Conservation (phyloP, 2,113 vertebrate genomes). For the Otolemur garnettii region DNA sequence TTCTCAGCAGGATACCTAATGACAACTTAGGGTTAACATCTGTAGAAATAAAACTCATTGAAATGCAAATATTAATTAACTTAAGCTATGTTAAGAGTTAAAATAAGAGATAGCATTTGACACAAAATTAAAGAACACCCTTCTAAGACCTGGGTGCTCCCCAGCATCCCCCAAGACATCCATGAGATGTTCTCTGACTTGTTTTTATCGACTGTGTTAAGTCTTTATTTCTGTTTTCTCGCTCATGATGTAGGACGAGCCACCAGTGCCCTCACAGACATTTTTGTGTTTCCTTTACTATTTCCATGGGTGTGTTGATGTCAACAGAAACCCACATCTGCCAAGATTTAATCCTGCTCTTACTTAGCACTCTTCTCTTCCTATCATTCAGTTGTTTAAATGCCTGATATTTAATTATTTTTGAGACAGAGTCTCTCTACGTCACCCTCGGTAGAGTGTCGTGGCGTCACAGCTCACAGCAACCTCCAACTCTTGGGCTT, state of each 20-base stretch:
- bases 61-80: background rate
- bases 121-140: background rate
- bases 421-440: too few species aligned
- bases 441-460: too few species aligned
- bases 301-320: background rate
- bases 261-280: background rate
- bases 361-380: background rate
- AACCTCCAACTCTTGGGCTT: too few species aligned
- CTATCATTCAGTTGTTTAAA: background rate
- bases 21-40: slow-evolving; percentile 29
- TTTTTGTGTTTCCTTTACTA: background rate
- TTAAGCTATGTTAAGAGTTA: background rate
- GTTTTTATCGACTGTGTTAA: background rate
- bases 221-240: background rate
- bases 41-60: background rate
- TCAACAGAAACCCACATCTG: background rate
- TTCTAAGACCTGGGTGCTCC: background rate
- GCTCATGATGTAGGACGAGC: background rate
- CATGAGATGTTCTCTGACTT: background rate
- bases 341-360: background rate
- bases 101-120: background rate
- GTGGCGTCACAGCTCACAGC: too few species aligned
- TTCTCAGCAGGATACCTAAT: background rate
- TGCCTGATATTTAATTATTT: background rate
- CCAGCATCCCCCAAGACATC: background rate